These are phyloP conservation scores for Verasper variegatus DNA, from an alignment of 2,113 vertebrate genomes.

Conservation along the genomic window DNA sequence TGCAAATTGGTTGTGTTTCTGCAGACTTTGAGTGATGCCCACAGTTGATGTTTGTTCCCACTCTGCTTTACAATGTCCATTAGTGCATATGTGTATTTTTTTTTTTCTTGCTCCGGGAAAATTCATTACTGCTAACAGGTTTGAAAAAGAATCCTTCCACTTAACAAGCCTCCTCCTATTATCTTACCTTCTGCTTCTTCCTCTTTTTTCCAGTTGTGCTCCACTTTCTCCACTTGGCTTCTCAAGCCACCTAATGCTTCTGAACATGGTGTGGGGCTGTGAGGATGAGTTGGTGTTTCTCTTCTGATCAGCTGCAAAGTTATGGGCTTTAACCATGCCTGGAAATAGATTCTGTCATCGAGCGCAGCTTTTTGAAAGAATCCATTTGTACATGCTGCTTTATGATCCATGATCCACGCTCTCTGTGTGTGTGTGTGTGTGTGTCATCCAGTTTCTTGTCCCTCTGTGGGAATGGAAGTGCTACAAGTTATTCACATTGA, in stretches of 20 bases:
- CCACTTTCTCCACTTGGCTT: constrained; percentile 9
- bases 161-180: constrained; percentile 32
- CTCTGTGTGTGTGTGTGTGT: neutral
- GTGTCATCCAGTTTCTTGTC: constrained; percentile 7
- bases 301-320: constrained; percentile 42
- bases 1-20: constrained; percentile 24
- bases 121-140: constrained; percentile 62
- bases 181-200: constrained; percentile 7
- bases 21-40: constrained; percentile 42
- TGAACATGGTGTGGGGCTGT: neutral
- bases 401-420: constrained; percentile 57
- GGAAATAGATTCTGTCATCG: constrained; percentile 57
- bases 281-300: constrained; percentile 31
- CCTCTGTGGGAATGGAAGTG: constrained; percentile 37
- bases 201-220: neutral
- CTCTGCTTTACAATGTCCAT: constrained; percentile 32
- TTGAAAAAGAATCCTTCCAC: constrained; percentile 43
- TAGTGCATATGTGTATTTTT: constrained; percentile 14
- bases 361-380: constrained; percentile 49
- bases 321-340: constrained; percentile 31
- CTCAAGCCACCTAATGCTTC: constrained; percentile 5
- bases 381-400: constrained; percentile 56
- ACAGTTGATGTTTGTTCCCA: constrained; percentile 7
- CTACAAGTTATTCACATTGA: constrained; percentile 68
- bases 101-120: neutral